Conservation (phyloP, 2,888 invertebrate genomes). For the Sinotaia quadrata region DNA sequence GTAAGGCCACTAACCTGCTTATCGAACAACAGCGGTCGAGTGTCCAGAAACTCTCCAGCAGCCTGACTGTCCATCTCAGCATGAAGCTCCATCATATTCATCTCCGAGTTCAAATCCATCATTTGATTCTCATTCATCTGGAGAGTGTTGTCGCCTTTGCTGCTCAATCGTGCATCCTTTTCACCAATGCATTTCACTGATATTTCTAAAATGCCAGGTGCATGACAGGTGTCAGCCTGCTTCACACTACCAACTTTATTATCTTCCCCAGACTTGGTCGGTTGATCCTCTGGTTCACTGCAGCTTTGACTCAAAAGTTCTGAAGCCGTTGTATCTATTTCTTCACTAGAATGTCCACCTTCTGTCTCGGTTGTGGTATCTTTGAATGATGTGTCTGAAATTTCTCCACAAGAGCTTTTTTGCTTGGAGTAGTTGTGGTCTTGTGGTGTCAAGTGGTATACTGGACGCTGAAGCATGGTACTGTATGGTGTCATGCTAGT, state of each 20-base stretch:
- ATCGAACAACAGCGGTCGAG: constrained; percentile 9
- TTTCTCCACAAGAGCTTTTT: constrained; percentile 41
- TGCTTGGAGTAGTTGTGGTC: constrained; percentile 66
- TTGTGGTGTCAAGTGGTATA: constrained; percentile 44
- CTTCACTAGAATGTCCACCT: constrained; percentile 11
- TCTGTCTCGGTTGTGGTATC: constrained; percentile 14
- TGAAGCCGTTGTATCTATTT: constrained; percentile 1
- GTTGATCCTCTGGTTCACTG: background rate
- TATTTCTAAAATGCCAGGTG: background rate
- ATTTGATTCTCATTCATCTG: too few species aligned
- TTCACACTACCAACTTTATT: background rate
- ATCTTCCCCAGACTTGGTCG: background rate
- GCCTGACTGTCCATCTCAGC: constrained; percentile 16
- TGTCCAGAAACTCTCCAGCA: background rate
- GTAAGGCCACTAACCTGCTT: constrained; percentile 15
- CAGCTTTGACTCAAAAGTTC: constrained; percentile 9
- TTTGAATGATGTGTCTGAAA: constrained; percentile 29
- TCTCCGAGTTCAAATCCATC: too few species aligned
- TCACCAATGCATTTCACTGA: background rate
- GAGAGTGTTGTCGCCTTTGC: too few species aligned
- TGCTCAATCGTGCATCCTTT: background rate
- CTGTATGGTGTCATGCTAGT: constrained; percentile 30
- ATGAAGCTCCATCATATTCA: constrained; percentile 25
- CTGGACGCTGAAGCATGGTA: constrained; percentile 22
- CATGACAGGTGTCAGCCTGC: background rate